A percentile compares a stretch with the other conserved stretches of the same genome.
Evolutionary conservation across 1,140 invertebrate genomes (phyloP).

Genomic region (Metopolophium dirhodum): DNA sequence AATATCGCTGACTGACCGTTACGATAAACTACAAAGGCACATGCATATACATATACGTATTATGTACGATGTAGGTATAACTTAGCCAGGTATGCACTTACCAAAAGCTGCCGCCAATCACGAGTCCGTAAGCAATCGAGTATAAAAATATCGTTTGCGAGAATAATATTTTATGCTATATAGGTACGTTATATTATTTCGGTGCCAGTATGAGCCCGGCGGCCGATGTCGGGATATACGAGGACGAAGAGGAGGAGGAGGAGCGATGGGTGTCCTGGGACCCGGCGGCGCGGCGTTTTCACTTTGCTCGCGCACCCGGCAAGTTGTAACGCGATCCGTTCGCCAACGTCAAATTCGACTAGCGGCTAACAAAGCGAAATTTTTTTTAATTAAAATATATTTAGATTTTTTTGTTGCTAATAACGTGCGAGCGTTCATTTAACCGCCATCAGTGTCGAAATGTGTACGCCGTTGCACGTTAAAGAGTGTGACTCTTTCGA

Average conservation of each 20-base stretch:
- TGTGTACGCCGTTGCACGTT: not conserved
- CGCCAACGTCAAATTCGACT: not conserved
- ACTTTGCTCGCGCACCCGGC: not conserved
- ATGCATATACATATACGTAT: no score
- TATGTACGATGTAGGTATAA: not conserved
- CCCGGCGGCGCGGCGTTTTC: slow-evolving; percentile 2
- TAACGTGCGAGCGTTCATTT: not conserved
- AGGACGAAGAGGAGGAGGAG: no score
- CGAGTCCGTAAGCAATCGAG: not conserved
- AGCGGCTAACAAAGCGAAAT: not conserved
- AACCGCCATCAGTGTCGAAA: not conserved
- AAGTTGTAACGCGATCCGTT: not conserved
- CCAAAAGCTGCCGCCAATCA: not conserved
- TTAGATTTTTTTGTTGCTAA: not conserved
- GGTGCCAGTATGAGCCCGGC: not conserved
- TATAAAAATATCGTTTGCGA: not conserved
- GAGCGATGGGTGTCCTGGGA: no score
- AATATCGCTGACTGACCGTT: not conserved
- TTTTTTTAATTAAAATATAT: slow-evolving; percentile 9
- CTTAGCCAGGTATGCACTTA: no score
- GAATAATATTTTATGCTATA: not conserved
- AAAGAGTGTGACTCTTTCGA: not conserved
- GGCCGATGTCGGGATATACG: no score
- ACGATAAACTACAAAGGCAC: no score
- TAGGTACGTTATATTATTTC: not conserved